Percentiles rank a stretch among this genome's conserved stretches.
These are phyloP conservation scores for Emys orbicularis DNA, from an alignment of 2,797 vertebrate species.

Conservation along the genomic window DNA sequence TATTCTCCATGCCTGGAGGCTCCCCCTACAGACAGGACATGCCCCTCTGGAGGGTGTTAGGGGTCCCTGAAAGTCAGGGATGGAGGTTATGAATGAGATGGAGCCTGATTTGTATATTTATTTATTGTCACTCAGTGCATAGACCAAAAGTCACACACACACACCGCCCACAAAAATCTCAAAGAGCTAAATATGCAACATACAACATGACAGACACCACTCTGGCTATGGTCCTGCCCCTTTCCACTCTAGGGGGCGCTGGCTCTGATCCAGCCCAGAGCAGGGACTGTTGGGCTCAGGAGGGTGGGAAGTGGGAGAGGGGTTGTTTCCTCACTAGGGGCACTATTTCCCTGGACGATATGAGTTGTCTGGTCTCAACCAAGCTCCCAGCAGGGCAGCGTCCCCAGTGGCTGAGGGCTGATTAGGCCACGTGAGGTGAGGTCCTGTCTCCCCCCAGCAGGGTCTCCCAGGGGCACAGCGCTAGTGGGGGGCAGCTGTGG, in stretches of 20 bases:
- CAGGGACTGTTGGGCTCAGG: not conserved
- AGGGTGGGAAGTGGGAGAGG: not conserved
- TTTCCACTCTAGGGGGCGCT: not conserved
- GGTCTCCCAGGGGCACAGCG: not conserved
- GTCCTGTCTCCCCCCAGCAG: accelerated
- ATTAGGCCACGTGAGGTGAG: not conserved
- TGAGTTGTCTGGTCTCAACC: not conserved
- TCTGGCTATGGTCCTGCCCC: too few relatives aligned
- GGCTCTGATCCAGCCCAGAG: not conserved
- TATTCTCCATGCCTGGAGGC: too few relatives aligned
- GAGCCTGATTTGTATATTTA: not conserved
- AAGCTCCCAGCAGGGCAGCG: accelerated
- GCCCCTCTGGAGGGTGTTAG: too few relatives aligned
- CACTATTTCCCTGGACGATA: not conserved
- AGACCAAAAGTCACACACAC: not conserved
- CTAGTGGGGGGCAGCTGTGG: not conserved
- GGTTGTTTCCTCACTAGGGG: not conserved
- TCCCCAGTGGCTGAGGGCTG: not conserved
- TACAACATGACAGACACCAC: not conserved
- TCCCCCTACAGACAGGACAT: too few relatives aligned
- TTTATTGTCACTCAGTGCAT: not conserved
- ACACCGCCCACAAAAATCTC: not conserved
- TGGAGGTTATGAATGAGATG: not conserved
- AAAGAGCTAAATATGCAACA: not conserved
- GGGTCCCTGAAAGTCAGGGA: not conserved